Evolutionary conservation across 1,140 invertebrate species (phyloP).

Genomic region (Galleria mellonella): DNA sequence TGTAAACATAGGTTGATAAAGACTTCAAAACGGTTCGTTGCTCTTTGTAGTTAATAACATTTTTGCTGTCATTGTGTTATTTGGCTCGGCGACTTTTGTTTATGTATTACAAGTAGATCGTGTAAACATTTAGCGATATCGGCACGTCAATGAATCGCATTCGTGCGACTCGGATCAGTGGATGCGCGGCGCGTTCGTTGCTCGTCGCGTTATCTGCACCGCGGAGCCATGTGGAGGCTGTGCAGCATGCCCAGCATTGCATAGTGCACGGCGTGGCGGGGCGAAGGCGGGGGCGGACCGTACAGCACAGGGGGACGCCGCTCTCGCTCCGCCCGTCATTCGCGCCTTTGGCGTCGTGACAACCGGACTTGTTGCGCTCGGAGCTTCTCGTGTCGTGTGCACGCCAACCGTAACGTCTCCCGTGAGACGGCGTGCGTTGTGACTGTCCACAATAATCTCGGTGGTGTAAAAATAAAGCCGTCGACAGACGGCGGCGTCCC

Average conservation of each 20-base stretch:
- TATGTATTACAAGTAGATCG: slow-evolving; percentile 26
- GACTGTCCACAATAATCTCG: slow-evolving; percentile 38
- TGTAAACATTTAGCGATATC: slow-evolving; percentile 49
- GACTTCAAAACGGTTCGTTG: slow-evolving; percentile 6
- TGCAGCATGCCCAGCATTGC: slow-evolving; percentile 60
- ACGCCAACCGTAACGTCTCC: slow-evolving; percentile 23
- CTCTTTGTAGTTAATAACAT: slow-evolving; percentile 1
- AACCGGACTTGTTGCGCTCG: slow-evolving; percentile 16
- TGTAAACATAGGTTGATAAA: not conserved
- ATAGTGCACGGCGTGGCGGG: slow-evolving; percentile 37
- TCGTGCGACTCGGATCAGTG: slow-evolving; percentile 28
- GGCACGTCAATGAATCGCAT: slow-evolving; percentile 52
- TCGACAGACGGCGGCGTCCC: slow-evolving; percentile 60
- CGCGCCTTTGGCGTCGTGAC: slow-evolving; percentile 32
- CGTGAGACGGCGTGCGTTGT: slow-evolving; percentile 47
- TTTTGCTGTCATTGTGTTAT: slow-evolving; percentile 13
- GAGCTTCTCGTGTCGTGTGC: slow-evolving; percentile 1
- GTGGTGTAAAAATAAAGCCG: slow-evolving; percentile 69
- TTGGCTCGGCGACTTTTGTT: slow-evolving; percentile 34
- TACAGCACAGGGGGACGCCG: slow-evolving; percentile 14
- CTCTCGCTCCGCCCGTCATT: slow-evolving; percentile 36
- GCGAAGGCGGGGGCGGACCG: slow-evolving; percentile 11
- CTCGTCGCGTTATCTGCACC: slow-evolving; percentile 37
- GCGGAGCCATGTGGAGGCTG: slow-evolving; percentile 38
- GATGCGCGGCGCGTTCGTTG: slow-evolving; percentile 26